Conservation (phyloP, 1,140 invertebrate species). For the Asbolus verrucosus region DNA sequence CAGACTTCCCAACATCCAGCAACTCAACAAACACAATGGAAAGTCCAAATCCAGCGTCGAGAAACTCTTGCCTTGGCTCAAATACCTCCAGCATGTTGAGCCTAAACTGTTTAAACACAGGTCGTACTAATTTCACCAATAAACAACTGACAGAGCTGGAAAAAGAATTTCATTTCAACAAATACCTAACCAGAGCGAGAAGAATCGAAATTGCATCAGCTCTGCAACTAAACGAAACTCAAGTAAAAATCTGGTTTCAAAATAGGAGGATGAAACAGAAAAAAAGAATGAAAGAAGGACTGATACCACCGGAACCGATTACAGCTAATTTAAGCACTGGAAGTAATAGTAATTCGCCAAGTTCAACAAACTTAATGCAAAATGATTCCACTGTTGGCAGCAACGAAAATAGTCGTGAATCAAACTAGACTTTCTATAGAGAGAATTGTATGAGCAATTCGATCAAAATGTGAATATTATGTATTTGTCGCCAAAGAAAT, state of each 20-base stretch:
- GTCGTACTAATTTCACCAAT: slow-evolving; percentile 98
- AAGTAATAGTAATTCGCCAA: slow-evolving; percentile 64
- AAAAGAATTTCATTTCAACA: slow-evolving; percentile 99
- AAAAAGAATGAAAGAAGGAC: slow-evolving; percentile 91
- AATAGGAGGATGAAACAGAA: slow-evolving; percentile 95
- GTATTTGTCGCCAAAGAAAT: slow-evolving; percentile 48
- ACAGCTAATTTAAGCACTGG: slow-evolving; percentile 48
- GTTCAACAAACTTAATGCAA: slow-evolving; percentile 58
- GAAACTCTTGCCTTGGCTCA: slow-evolving; percentile 59
- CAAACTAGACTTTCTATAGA: slow-evolving; percentile 65
- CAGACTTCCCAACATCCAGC: slow-evolving; percentile 52
- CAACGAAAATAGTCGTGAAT: slow-evolving; percentile 74
- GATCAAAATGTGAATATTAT: slow-evolving; percentile 26
- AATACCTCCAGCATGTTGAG: slow-evolving; percentile 63
- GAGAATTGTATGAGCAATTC: not conserved
- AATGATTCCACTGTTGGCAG: slow-evolving; percentile 66
- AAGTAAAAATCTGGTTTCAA: slow-evolving; percentile 94
- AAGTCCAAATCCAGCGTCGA: slow-evolving; percentile 55
- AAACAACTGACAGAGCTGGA: slow-evolving; percentile 99
- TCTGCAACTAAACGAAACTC: slow-evolving; percentile 96
- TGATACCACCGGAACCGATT: slow-evolving; percentile 74
- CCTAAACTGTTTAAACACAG: slow-evolving; percentile 77
- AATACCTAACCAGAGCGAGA: slow-evolving; percentile 95
- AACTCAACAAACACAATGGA: slow-evolving; percentile 56
- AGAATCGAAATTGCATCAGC: slow-evolving; percentile 98